Evolutionary conservation across 2,797 vertebrate species (phyloP), one percentile per base, ranked within the genome.

Genomic region (Rhinoraja longicauda): DNA sequence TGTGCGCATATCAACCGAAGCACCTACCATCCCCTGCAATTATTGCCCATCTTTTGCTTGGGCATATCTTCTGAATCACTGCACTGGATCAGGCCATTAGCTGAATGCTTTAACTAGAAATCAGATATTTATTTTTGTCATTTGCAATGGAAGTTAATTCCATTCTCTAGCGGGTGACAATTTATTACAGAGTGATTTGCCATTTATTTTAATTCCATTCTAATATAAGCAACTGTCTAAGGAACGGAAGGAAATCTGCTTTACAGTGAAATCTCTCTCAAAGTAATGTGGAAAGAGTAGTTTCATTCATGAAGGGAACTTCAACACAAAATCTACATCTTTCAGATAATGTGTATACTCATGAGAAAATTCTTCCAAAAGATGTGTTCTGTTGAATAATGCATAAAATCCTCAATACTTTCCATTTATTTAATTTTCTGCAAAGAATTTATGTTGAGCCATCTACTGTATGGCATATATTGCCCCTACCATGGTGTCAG

Each of bases 1-100:
- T 95, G 94, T 94, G 94, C 93, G 93, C 93, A 93, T 94, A 93
- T 94, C 96, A 94, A 96, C 95, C 94, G 94, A 94, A 93, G 94
- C 94, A 94, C 94, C 94, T 24, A 84, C 81, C 81, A 24, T 59
- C 24, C 45, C 24, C 26, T 76, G 24, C 73, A 67, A 45, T 45
- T 81, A 86, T 90, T 67, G 64, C 59, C 57, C 62, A 32, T 70
- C 19, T 10, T 62, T 86, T 79, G 36, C 39, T 79, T 39, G 45
- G 19, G 19, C 21, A 19, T 79, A 45, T 57, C 53, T 86, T 17
- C 17, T 86, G 82, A 8, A 72, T 91, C 64, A 26, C 21, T 39
- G 32, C 32, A 59, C 36, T 90, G 62, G 86, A 90, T 90, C 32
- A 90, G 64, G 6, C 62, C 36, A 19, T 90, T 90, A 70, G 64